Evolutionary conservation across 2,113 vertebrate species (phyloP).

Genomic region (Thryonomys swinderianus): DNA sequence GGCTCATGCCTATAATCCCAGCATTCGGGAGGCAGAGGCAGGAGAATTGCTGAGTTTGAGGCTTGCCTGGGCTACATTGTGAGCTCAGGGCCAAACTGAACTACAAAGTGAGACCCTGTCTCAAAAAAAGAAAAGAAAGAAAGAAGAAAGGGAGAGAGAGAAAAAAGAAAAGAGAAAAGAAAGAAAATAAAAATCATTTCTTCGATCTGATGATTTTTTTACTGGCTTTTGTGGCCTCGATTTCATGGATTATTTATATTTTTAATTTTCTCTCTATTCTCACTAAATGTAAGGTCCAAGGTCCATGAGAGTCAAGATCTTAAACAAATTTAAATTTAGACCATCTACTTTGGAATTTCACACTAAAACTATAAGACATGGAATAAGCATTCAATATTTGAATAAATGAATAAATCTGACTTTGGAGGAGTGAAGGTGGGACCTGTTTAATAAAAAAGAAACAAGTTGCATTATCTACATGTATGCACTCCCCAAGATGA

Average conservation of each 20-base stretch:
- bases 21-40: too few relatives aligned
- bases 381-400: neutral
- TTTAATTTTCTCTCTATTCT: neutral
- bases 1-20: too few relatives aligned
- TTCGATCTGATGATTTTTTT: neutral
- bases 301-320: neutral
- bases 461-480: neutral
- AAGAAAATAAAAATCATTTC: too few relatives aligned
- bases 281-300: neutral
- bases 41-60: too few relatives aligned
- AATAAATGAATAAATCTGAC: constrained; percentile 4
- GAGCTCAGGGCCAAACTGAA: too few relatives aligned
- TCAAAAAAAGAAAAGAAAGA: too few relatives aligned
- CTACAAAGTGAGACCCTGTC: too few relatives aligned
- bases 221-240: neutral
- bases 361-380: neutral
- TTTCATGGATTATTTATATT: neutral
- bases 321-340: neutral
- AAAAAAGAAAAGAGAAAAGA: too few relatives aligned
- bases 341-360: neutral
- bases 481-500: neutral
- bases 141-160: too few relatives aligned
- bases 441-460: neutral
- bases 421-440: neutral
- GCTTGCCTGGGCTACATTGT: too few relatives aligned